phyloP scores from a whole-genome alignment of 2,888 invertebrate species.

The Erpobdella octoculata region DNA sequence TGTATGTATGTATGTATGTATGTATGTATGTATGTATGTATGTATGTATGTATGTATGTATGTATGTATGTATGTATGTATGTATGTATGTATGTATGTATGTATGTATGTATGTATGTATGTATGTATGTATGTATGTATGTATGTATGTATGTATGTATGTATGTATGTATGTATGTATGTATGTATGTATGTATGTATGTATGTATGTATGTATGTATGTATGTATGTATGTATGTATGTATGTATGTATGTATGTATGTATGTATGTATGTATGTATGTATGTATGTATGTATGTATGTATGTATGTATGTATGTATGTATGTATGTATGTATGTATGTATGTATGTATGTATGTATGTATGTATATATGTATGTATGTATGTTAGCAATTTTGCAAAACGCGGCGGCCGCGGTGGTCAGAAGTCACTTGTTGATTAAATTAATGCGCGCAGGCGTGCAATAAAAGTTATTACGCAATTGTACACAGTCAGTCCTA shows the following conservation, averaged over 20 bases:
- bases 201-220: not conserved
- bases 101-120: not conserved
- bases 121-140: not conserved
- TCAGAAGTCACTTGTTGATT: no score
- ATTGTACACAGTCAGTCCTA: no score
- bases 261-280: conserved; percentile 1
- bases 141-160: not conserved
- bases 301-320: no score
- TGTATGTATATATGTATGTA: not conserved
- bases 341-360: not conserved
- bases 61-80: no score
- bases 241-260: conserved; percentile 1
- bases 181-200: not conserved
- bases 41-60: no score
- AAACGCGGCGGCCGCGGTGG: no score
- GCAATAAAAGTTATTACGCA: no score
- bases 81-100: not conserved
- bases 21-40: no score
- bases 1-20: no score
- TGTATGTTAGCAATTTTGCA: no score
- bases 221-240: conserved; percentile 1
- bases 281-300: no score
- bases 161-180: not conserved
- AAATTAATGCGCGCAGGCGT: no score
- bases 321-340: not conserved